Conservation (phyloP, 2,113 vertebrate genomes). For the Numenius arquata region DNA sequence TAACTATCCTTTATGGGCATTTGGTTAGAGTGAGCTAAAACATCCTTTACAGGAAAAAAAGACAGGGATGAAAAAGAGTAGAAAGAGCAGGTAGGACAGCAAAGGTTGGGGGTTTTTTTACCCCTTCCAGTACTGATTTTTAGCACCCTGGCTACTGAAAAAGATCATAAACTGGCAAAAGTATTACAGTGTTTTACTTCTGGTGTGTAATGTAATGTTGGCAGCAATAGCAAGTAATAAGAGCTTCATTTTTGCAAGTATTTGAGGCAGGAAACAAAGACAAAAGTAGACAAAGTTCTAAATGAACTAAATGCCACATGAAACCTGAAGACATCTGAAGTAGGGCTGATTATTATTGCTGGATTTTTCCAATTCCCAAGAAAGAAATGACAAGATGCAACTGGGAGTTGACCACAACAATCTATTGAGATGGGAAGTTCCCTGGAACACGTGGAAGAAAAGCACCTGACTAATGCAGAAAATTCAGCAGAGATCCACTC, state of each 20-base stretch:
- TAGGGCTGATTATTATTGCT: not conserved
- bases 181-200: not conserved
- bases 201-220: too few relatives aligned
- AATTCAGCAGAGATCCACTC: not conserved
- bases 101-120: accelerated
- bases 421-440: not conserved
- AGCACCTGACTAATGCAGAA: not conserved
- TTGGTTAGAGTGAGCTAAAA: not conserved
- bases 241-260: not conserved
- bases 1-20: not conserved
- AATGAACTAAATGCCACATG: not conserved
- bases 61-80: not conserved
- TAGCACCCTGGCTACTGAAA: not conserved
- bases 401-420: not conserved
- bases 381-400: not conserved
- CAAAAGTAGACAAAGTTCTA: not conserved
- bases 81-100: not conserved
- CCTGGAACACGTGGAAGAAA: not conserved
- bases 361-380: not conserved
- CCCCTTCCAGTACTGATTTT: not conserved
- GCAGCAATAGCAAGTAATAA: too few relatives aligned
- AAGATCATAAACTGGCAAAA: not conserved
- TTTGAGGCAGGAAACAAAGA: not conserved
- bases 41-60: not conserved
- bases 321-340: not conserved